phyloP scores from a whole-genome alignment of 2,888 invertebrate genomes.

The Hypercompe scribonia region DNA sequence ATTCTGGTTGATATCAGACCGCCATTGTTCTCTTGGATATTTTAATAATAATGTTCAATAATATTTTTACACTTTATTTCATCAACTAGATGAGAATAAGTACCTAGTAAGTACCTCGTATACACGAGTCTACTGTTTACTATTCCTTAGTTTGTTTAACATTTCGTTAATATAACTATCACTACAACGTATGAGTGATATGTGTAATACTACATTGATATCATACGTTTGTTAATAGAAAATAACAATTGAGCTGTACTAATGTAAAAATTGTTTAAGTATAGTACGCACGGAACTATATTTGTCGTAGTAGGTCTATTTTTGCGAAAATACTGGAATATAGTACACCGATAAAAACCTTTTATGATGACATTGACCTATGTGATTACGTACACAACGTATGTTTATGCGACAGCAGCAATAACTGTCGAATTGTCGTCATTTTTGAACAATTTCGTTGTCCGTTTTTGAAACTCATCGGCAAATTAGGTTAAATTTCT shows the following conservation, averaged over 20 bases:
- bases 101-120: not conserved
- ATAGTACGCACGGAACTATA: no score
- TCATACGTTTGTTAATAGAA: not conserved
- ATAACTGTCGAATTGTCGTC: no score
- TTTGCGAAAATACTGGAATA: no score
- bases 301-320: no score
- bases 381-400: no score
- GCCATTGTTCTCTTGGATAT: slow-evolving; percentile 13
- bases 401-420: no score
- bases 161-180: not conserved
- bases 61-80: not conserved
- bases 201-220: not conserved
- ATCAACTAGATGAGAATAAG: not conserved
- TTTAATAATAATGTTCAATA: slow-evolving; percentile 13
- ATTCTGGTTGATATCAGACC: not conserved
- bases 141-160: not conserved
- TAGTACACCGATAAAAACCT: no score
- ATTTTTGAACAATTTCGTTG: no score
- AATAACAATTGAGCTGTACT: not conserved
- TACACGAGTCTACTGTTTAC: not conserved
- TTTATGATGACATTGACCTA: no score
- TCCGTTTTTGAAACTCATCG: no score
- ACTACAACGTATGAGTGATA: not conserved
- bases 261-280: not conserved
- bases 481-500: no score